Evolutionary conservation across 2,797 vertebrate species (phyloP), one percentile per base, ranked within the genome.

Genomic region (Dromococcyx pavoninus): DNA sequence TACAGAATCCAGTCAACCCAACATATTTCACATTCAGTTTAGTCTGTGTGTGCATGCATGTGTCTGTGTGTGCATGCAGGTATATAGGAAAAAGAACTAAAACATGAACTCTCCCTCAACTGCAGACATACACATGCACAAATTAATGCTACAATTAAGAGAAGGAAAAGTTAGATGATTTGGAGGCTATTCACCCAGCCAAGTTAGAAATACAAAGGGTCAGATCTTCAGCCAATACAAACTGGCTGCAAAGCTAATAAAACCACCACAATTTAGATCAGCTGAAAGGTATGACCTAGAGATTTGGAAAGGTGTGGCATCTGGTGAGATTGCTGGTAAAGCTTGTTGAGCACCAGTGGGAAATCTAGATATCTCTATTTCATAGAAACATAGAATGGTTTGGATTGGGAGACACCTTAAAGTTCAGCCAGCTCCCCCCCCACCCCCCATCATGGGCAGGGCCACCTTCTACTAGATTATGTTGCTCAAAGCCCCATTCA

Each of bases 71-170:
- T 41, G 14, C n/a, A 17, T 24, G 17, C 10, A 57, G 21, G 2
- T 23, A 12, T 24, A 22, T 2, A 33, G n/a, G 5, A 23, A 23
- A 44, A 44, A 48, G 48, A 28, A 2, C 44, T 87, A 76, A 46
- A 10, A 0, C 2, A 44, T 6, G 1, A 61, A 6, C 5, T 39
- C 37, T 58, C 71, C 21, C 25, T 84, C 16, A 4, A 14, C 58
- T 72, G 5, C 11, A 51, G 24, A 28, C 3, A 3, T 23, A 14
- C 21, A 27, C 28, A 27, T 7, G 28, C 0, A 1, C 13, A 75
- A 46, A 23, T 30, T 41, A 51, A 30, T 15, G 11, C 19, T 51
- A 39, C 7, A 27, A 69, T n/a, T 17, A 81, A 72, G 32, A 57
- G 12, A 71, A 80, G 7, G 4, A 69, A 53, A 75, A 43, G 23